Evolutionary conservation across 2,797 vertebrate genomes (phyloP).

Genomic region (Thaleichthys pacificus): DNA sequence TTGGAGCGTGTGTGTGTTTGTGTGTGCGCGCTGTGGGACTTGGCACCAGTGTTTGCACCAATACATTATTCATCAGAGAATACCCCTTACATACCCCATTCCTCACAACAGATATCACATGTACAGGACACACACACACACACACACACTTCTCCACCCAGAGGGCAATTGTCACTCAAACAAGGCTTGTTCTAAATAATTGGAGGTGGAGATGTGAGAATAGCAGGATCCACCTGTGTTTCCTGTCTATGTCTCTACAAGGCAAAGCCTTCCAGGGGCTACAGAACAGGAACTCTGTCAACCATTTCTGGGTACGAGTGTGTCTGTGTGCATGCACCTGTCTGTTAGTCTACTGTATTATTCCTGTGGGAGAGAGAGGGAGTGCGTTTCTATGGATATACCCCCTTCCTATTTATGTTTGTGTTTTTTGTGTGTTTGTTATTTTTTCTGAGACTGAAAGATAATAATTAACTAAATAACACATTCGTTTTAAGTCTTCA

Average conservation of each 20-base stretch:
- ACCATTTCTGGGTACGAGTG: conserved; percentile 27
- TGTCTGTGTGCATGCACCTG: conserved; percentile 3
- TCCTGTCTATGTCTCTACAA: conserved; percentile 12
- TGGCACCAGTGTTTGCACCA: conserved; percentile 7
- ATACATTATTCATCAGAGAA: conserved; percentile 33
- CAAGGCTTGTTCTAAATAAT: conserved; percentile 34
- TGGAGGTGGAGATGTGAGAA: conserved; percentile 19
- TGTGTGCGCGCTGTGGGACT: neutral
- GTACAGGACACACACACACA: conserved; percentile 9
- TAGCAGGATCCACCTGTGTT: conserved; percentile 8
- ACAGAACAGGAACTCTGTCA: conserved; percentile 31
- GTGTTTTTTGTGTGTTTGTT: neutral
- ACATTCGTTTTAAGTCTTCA: no score
- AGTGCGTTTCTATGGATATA: neutral
- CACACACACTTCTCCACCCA: conserved; percentile 14
- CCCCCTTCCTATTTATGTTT: neutral
- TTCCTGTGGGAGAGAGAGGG: neutral
- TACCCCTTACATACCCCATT: neutral
- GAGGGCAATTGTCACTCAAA: conserved; percentile 33
- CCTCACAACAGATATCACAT: neutral
- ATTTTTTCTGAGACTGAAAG: no score
- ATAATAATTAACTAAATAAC: no score
- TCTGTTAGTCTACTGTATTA: neutral
- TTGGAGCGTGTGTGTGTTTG: conserved; percentile 6
- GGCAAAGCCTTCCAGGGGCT: conserved; percentile 32